Evolutionary conservation across 1,140 invertebrate genomes (phyloP).

Genomic region (Dreissena polymorpha): DNA sequence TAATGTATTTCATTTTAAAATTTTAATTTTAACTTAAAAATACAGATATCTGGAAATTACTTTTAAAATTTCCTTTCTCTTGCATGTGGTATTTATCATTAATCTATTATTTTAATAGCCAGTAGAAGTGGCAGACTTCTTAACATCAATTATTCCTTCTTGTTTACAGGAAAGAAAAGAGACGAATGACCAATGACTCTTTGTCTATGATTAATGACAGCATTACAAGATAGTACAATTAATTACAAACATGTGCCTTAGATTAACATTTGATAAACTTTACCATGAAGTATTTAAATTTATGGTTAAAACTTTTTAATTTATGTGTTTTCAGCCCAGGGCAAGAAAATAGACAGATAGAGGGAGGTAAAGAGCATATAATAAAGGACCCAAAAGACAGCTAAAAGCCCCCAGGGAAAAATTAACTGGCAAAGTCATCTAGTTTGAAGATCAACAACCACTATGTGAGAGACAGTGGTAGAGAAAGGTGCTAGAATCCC

Average conservation of each 20-base stretch:
- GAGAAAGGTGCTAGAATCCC: not conserved
- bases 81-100: no score
- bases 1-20: no score
- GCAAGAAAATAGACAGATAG: slow-evolving; percentile 15
- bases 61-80: no score
- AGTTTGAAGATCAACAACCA: slow-evolving; percentile 1
- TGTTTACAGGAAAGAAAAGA: not conserved
- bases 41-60: no score
- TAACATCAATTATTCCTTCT: not conserved
- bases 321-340: slow-evolving; percentile 47
- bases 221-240: slow-evolving; percentile 34
- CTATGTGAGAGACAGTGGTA: not conserved
- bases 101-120: no score
- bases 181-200: not conserved
- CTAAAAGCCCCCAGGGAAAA: not conserved
- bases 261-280: slow-evolving; percentile 26
- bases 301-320: slow-evolving; percentile 39
- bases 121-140: not conserved
- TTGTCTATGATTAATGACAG: slow-evolving; percentile 27
- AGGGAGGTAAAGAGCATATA: slow-evolving; percentile 6
- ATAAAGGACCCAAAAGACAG: slow-evolving; percentile 19
- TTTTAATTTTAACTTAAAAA: no score
- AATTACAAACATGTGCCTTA: slow-evolving; percentile 4
- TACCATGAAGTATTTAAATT: slow-evolving; percentile 41
- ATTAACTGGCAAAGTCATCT: not conserved